Base-by-base conservation (phyloP, 2,797 vertebrate genomes). In the Buceros bicornis region DNA sequence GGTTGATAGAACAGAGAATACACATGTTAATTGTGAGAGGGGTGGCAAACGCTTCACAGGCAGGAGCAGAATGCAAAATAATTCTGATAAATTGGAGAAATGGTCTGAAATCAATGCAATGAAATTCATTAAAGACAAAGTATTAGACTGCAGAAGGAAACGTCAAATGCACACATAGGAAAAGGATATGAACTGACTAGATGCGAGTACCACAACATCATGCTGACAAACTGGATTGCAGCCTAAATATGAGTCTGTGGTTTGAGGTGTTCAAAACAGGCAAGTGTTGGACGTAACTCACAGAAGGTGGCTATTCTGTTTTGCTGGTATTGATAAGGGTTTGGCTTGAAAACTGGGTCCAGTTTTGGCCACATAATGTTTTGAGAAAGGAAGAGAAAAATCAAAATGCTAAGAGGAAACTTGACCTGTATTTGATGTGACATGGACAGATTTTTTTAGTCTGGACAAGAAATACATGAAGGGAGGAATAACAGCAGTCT, bases 61-160 rank as follows among this genome's bases (percentile, higher is more conserved):
- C 26, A 73, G 74, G 40, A 92, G 17, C 15, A 91, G 89, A 93
- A 85, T 82, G 42, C 33, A 58, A 65, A 96, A 57, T 0, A 2
- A 53, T 87, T 91, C 85, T 93, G 67, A 77, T 85, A 77, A 70
- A 72, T 86, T 94, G 65, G 47, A 83, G 80, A 89, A 86, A 70
- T 53, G 43, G 67, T 67, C 72, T 96, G 67, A 77, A 93, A 91
- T 96, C 83, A 74, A 67, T 94, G 79, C 54, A 67, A 74, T 93
- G 74, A 67, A 77, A 87, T 92, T 95, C 57, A 94, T 33, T 91
- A 74, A 51, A 89, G 54, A 72, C 47, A 26, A 65, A 92, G 54
- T 87, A 64, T 92, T 93, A 47, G 35, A n/a, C 20, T 66, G 70
- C 85, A 93, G 71, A 90, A 84, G 56, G 66, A 72, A 84, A 73